Evolutionary conservation across 37 sponge, comb jelly and placozoan genomes (phyloP).

Genomic region (Oopsacas minuta): DNA sequence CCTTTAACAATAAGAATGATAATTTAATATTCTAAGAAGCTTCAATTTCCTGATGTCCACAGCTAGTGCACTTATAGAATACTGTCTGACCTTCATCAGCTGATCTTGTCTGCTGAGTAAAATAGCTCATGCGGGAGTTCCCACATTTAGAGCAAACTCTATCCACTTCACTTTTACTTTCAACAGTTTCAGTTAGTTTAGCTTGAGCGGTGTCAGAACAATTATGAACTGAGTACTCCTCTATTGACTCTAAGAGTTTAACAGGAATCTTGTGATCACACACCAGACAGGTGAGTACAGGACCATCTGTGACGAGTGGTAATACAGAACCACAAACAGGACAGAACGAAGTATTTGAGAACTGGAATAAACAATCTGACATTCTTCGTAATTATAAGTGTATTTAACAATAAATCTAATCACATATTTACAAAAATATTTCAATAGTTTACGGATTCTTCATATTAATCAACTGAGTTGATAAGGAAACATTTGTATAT

Average conservation of each 20-base stretch:
- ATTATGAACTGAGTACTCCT: not conserved
- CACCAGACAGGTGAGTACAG: not conserved
- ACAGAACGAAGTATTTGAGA: not conserved
- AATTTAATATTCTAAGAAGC: not conserved
- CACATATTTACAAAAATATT: no score
- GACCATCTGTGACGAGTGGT: not conserved
- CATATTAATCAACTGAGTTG: no score
- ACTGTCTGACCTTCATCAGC: conserved; percentile 98
- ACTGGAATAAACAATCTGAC: not conserved
- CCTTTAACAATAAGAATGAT: no score
- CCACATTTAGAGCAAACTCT: conserved; percentile 72
- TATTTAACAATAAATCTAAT: no score
- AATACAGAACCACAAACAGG: conserved; percentile 6
- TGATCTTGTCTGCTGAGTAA: conserved; percentile 78
- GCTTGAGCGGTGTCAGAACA: not conserved
- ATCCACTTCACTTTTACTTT: conserved; percentile 33
- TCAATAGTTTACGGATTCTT: no score
- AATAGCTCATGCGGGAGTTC: conserved; percentile 76
- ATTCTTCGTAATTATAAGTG: not conserved
- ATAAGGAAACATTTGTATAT: no score
- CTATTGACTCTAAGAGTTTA: not conserved
- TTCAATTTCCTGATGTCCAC: conserved; percentile 30
- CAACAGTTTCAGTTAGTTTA: not conserved
- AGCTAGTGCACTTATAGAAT: conserved; percentile 76
- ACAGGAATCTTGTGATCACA: not conserved